Conservation (phyloP, 2,797 vertebrate genomes). For the Spinus pinus region DNA sequence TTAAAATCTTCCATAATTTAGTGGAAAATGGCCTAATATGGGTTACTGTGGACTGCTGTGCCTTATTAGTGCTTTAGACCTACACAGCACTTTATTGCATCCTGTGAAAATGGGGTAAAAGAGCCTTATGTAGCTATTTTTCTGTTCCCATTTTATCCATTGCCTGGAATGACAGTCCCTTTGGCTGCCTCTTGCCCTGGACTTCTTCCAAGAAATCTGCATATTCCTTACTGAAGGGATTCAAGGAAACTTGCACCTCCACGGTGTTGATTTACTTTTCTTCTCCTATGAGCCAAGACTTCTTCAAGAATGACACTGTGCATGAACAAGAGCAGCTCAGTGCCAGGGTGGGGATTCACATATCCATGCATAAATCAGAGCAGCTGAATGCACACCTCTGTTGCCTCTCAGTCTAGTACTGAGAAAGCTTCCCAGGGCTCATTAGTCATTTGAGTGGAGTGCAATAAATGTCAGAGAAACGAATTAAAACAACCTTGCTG, state of each 20-base stretch:
- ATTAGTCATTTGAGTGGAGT: constrained; percentile 66
- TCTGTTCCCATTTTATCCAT: neutral
- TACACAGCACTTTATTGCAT: neutral
- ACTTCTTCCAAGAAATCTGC: neutral
- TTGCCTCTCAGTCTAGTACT: neutral
- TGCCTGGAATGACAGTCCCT: neutral
- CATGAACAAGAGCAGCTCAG: neutral
- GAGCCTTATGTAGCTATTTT: neutral
- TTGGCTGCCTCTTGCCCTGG: neutral
- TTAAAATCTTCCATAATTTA: neutral
- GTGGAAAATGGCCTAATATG: neutral
- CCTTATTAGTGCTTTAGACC: neutral
- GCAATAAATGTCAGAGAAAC: constrained; percentile 55
- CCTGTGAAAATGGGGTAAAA: neutral
- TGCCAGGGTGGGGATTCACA: neutral
- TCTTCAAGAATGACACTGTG: neutral
- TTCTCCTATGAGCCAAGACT: neutral
- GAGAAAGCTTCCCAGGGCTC: constrained; percentile 70
- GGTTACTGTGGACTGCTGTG: neutral
- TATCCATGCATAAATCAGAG: constrained; percentile 40
- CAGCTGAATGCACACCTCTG: neutral
- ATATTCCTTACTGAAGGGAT: neutral
- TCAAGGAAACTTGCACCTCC: neutral
- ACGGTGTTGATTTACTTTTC: neutral
- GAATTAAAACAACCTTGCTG: neutral